A percentile compares a stretch with the other conserved stretches of the same genome.
Evolutionary conservation across 2,888 invertebrate genomes (phyloP).

Genomic region (Xestia rhomboidea): DNA sequence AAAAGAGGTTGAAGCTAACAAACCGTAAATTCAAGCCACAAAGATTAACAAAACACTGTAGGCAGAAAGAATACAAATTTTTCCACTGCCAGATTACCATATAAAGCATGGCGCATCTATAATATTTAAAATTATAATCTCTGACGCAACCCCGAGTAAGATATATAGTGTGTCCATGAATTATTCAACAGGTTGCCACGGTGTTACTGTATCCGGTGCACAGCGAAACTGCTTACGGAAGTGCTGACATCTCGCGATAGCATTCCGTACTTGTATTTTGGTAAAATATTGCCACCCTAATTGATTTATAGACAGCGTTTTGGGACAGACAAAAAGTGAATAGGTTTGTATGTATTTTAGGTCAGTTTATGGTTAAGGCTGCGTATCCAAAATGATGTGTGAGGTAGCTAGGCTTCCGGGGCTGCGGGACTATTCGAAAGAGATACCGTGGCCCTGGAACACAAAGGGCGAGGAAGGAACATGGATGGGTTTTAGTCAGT

Average conservation of each 20-base stretch:
- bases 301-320: slow-evolving; percentile 61
- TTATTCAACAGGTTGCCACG: slow-evolving; percentile 69
- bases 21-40: neutral
- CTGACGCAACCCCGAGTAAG: slow-evolving; percentile 59
- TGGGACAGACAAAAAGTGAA: slow-evolving; percentile 36
- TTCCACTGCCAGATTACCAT: slow-evolving; percentile 29
- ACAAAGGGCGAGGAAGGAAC: too few relatives aligned
- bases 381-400: neutral
- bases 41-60: neutral
- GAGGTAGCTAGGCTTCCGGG: neutral
- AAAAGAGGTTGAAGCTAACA: neutral
- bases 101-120: slow-evolving; percentile 45
- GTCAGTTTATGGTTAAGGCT: slow-evolving; percentile 5
- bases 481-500: too few relatives aligned
- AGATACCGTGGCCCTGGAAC: too few relatives aligned
- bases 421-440: too few relatives aligned
- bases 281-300: slow-evolving; percentile 58
- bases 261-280: slow-evolving; percentile 57
- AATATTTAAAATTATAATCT: slow-evolving; percentile 66
- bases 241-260: slow-evolving; percentile 68
- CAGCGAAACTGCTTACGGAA: slow-evolving; percentile 61
- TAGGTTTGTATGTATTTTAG: slow-evolving; percentile 18
- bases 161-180: slow-evolving; percentile 68
- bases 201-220: slow-evolving; percentile 68
- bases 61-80: slow-evolving; percentile 16